Percentiles rank a stretch among this genome's conserved stretches.
These are phyloP conservation scores for Brachionichthys hirsutus DNA, from an alignment of 2,113 vertebrate genomes.

Conservation along the genomic window DNA sequence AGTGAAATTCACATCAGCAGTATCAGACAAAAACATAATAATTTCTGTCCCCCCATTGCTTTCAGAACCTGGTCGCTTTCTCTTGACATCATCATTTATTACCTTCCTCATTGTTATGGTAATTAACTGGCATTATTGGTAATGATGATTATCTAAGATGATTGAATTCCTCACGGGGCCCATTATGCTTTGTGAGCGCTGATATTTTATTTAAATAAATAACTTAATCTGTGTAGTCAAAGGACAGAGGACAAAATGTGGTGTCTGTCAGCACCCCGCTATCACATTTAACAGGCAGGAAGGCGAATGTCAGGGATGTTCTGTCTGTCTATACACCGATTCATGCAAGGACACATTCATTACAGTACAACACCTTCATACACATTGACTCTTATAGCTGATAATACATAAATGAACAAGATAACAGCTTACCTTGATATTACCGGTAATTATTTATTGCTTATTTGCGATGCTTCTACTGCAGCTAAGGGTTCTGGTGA, in stretches of 20 bases:
- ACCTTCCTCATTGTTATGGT: constrained; percentile 75
- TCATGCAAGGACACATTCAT: constrained; percentile 23
- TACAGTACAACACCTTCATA: constrained; percentile 7
- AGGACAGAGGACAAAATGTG: constrained; percentile 64
- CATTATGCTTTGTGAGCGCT: constrained; percentile 69
- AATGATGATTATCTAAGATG: constrained; percentile 76
- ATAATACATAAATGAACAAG: constrained; percentile 42
- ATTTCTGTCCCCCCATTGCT: constrained; percentile 44
- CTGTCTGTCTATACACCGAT: constrained; percentile 30
- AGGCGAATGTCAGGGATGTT: constrained; percentile 43
- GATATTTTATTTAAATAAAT: constrained; percentile 76
- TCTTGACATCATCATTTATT: constrained; percentile 72
- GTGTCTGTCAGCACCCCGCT: constrained; percentile 60
- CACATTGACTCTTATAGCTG: constrained; percentile 3
- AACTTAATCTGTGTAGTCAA: constrained; percentile 61
- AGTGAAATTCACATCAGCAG: constrained; percentile 33
- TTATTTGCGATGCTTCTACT: constrained; percentile 42
- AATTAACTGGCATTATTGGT: constrained; percentile 80
- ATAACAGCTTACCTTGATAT: constrained; percentile 57
- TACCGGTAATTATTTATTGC: constrained; percentile 60
- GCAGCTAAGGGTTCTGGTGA: constrained; percentile 15
- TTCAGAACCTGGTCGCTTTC: constrained; percentile 48
- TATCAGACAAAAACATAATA: constrained; percentile 15
- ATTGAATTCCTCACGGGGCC: constrained; percentile 75
- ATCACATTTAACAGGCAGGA: constrained; percentile 53